These are phyloP conservation scores for Lepus timidus DNA, from an alignment of 2,113 vertebrate genomes.

Conservation along the genomic window DNA sequence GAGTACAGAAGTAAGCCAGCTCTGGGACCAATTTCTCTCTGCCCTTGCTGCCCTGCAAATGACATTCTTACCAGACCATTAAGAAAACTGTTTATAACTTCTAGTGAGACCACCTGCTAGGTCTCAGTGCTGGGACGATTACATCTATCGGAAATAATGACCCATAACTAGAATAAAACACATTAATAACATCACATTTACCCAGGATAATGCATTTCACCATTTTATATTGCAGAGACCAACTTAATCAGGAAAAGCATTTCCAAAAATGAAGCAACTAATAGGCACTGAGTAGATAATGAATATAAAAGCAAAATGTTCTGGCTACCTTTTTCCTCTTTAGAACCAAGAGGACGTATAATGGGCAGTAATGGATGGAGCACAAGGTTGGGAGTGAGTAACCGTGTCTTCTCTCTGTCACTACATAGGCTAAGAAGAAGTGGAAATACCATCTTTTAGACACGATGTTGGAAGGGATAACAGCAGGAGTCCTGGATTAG, in stretches of 20 bases:
- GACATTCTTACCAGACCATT: slow-evolving; percentile 87
- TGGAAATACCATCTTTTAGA: not conserved
- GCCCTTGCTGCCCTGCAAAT: slow-evolving; percentile 85
- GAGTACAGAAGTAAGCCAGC: slow-evolving; percentile 72
- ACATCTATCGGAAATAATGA: slow-evolving; percentile 88
- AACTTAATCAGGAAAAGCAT: slow-evolving; percentile 84
- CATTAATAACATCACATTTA: slow-evolving; percentile 87
- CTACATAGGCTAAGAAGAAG: not conserved
- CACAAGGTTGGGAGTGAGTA: not conserved
- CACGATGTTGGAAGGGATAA: not conserved
- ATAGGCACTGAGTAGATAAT: slow-evolving; percentile 75
- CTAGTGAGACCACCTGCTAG: slow-evolving; percentile 87
- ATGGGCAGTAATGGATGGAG: slow-evolving; percentile 57
- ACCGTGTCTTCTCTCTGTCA: slow-evolving; percentile 1
- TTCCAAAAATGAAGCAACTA: slow-evolving; percentile 78
- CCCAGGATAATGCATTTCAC: slow-evolving; percentile 84
- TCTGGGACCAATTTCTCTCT: slow-evolving; percentile 81
- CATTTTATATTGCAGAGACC: slow-evolving; percentile 82
- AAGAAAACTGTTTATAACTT: slow-evolving; percentile 86
- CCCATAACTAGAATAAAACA: slow-evolving; percentile 86
- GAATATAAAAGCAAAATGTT: slow-evolving; percentile 78
- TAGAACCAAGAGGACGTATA: slow-evolving; percentile 53
- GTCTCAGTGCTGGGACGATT: slow-evolving; percentile 85
- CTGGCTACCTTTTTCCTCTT: not conserved
- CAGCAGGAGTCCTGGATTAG: slow-evolving; percentile 40